These are phyloP conservation scores for Atta colombica DNA, from an alignment of 1,140 invertebrate species.

Conservation along the genomic window DNA sequence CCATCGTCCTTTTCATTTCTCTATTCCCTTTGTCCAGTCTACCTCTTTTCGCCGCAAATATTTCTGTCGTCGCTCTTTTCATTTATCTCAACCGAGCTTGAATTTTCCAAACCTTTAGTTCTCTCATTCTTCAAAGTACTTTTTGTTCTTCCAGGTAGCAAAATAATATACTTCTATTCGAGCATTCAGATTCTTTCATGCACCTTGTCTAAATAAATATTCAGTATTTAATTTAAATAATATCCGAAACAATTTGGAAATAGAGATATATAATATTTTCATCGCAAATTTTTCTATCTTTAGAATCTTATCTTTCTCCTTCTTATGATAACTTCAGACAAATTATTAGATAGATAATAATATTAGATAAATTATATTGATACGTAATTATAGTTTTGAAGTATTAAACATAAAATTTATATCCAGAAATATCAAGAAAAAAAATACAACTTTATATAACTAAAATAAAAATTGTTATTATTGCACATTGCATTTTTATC, in stretches of 20 bases:
- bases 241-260: background rate
- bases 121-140: background rate
- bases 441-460: background rate
- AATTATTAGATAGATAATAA: background rate
- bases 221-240: background rate
- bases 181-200: background rate
- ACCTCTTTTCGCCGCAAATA: background rate
- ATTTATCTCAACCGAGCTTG: background rate
- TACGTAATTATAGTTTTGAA: background rate
- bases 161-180: background rate
- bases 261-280: background rate
- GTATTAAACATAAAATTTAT: background rate
- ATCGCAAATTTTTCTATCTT: background rate
- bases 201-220: background rate
- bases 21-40: background rate
- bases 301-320: background rate
- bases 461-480: background rate
- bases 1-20: constrained; percentile 29
- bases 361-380: background rate
- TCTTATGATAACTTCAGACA: background rate
- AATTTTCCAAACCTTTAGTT: background rate
- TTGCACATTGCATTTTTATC: background rate
- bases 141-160: background rate
- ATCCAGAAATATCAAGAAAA: background rate
- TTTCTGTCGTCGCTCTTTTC: background rate